Conservation (phyloP, 1,140 invertebrate genomes). For the Zaprionus camerounensis region DNA sequence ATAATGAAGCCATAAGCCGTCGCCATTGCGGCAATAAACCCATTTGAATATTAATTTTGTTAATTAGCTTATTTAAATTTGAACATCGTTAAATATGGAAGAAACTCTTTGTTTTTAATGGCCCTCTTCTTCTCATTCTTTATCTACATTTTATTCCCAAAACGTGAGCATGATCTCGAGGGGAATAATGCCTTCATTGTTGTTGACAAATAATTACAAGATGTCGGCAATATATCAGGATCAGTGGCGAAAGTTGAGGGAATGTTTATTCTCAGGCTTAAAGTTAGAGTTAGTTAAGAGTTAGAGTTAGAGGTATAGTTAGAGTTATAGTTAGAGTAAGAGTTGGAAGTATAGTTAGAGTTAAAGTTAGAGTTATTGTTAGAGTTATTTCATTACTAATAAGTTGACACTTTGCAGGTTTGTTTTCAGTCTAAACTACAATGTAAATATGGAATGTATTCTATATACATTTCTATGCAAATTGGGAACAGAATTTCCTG, state of each 20-base stretch:
- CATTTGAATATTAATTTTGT: constrained; percentile 82
- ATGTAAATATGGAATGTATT: too few relatives aligned
- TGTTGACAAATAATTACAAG: constrained; percentile 54
- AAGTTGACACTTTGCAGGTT: too few relatives aligned
- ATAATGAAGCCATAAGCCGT: constrained; percentile 79
- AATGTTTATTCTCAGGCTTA: background rate
- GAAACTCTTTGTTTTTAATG: constrained; percentile 62
- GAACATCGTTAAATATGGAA: constrained; percentile 72
- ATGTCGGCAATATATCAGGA: background rate
- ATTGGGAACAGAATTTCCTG: too few relatives aligned
- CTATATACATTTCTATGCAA: too few relatives aligned
- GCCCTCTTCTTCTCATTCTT: constrained; percentile 35
- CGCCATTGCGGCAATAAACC: constrained; percentile 74
- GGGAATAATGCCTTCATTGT: constrained; percentile 59
- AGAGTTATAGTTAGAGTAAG: too few relatives aligned
- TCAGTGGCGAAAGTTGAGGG: background rate
- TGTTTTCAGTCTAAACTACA: too few relatives aligned
- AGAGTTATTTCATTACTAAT: too few relatives aligned
- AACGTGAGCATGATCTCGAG: background rate
- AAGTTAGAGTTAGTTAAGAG: background rate
- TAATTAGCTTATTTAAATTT: constrained; percentile 83
- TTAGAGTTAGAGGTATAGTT: too few relatives aligned
- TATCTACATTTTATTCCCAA: background rate
- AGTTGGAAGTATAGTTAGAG: background rate
- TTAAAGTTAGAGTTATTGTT: too few relatives aligned